These are phyloP conservation scores for Micropoecilia bifurca DNA, from an alignment of 2,797 vertebrate species.

Conservation along the genomic window DNA sequence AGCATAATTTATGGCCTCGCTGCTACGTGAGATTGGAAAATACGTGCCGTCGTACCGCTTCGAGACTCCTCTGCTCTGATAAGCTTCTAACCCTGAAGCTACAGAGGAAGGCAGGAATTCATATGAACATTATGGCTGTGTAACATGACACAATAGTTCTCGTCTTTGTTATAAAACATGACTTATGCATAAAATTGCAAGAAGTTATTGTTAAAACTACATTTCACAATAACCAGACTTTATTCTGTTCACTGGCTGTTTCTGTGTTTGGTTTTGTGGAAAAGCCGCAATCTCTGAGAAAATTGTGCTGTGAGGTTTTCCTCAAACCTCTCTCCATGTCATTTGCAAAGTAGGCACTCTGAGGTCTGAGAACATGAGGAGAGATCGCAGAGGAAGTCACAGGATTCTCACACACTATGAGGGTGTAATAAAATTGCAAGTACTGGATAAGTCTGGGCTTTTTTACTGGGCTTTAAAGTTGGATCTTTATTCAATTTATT, in stretches of 20 bases:
- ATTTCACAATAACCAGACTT: neutral
- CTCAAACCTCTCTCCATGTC: neutral
- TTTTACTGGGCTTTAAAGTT: neutral
- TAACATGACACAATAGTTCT: slow-evolving; percentile 1
- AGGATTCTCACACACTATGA: neutral
- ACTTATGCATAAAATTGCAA: neutral
- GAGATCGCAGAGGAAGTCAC: neutral
- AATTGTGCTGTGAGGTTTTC: neutral
- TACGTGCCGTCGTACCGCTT: neutral
- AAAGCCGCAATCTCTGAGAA: neutral
- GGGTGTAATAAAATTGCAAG: neutral
- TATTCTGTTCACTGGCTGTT: neutral
- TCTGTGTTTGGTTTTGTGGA: neutral
- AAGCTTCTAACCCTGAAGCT: neutral
- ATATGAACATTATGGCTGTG: slow-evolving; percentile 23
- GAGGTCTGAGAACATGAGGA: neutral
- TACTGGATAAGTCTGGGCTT: neutral
- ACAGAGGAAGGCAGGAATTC: slow-evolving; percentile 11
- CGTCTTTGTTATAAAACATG: neutral
- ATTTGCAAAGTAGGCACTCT: neutral
- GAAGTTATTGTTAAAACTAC: neutral
- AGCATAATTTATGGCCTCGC: slow-evolving; percentile 16
- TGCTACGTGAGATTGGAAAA: slow-evolving; percentile 6
- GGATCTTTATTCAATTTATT: no score
- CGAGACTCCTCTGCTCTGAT: neutral